These are phyloP conservation scores for Cyprinella venusta DNA, from an alignment of 2,797 vertebrate species.

Conservation along the genomic window DNA sequence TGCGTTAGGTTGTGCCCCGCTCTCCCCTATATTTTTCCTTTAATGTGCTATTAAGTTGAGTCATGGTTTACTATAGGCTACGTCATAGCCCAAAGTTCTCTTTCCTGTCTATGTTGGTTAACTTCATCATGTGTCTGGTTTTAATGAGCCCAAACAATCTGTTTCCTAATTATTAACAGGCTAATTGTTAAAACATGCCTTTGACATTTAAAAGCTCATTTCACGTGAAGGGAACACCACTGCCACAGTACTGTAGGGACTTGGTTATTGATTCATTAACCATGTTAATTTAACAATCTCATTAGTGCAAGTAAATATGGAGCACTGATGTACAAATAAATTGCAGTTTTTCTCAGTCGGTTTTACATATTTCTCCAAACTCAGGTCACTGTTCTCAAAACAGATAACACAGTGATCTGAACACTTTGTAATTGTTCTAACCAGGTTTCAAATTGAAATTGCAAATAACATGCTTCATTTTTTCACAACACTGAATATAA, in stretches of 20 bases:
- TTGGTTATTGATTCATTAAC: constrained; percentile 20
- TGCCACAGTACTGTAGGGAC: not conserved
- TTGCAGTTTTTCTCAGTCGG: too few relatives aligned
- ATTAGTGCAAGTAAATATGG: not conserved
- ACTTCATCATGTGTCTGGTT: constrained; percentile 12
- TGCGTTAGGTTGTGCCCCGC: too few relatives aligned
- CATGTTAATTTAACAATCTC: constrained; percentile 4
- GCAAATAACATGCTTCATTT: too few relatives aligned
- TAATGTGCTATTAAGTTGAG: not conserved
- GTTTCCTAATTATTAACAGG: constrained; percentile 46
- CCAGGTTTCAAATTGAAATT: too few relatives aligned
- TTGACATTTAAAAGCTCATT: constrained; percentile 44
- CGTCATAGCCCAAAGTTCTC: not conserved
- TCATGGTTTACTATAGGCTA: not conserved
- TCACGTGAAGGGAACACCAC: constrained; percentile 8
- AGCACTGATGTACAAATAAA: not conserved
- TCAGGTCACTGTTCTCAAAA: too few relatives aligned
- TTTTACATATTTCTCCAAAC: too few relatives aligned
- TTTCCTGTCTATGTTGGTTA: constrained; percentile 1
- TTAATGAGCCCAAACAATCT: constrained; percentile 41
- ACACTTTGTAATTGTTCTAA: too few relatives aligned
- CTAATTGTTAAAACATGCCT: constrained; percentile 42
- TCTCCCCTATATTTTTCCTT: not conserved
- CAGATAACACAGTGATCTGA: too few relatives aligned
- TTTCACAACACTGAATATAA: too few relatives aligned